phyloP scores from a whole-genome alignment of 2,113 vertebrate genomes.

The Oryzias curvinotus region DNA sequence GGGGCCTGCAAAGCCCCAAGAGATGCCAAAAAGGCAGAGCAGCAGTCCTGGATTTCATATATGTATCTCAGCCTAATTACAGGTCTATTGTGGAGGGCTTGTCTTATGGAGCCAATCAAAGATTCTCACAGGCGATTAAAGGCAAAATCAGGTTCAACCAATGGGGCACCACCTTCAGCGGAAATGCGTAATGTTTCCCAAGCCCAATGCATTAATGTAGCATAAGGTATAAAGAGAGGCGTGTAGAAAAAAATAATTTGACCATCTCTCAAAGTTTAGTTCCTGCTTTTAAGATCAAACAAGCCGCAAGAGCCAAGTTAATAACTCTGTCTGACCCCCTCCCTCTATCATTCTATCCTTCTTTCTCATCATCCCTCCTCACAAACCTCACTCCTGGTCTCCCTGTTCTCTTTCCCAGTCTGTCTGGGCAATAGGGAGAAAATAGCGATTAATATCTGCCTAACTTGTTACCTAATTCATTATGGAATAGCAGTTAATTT shows the following conservation, averaged over 20 bases:
- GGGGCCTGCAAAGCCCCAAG: conserved; percentile 34
- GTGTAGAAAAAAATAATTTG: conserved; percentile 56
- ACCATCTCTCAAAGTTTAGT: conserved; percentile 76
- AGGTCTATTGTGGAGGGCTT: conserved; percentile 30
- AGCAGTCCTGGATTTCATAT: conserved; percentile 48
- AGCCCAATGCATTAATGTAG: no score
- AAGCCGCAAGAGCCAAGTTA: conserved; percentile 85
- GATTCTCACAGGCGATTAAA: not conserved
- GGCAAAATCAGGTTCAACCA: not conserved
- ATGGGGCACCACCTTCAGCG: not conserved
- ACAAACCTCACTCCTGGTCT: conserved; percentile 35
- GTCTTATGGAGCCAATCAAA: conserved; percentile 43
- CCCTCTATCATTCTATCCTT: not conserved
- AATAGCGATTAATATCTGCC: conserved; percentile 99
- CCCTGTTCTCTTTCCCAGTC: conserved; percentile 79
- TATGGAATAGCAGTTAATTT: conserved; percentile 99
- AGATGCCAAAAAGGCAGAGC: conserved; percentile 44
- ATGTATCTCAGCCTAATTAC: conserved; percentile 46
- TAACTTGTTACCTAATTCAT: conserved; percentile 99
- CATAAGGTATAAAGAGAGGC: no score
- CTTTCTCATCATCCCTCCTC: conserved; percentile 25
- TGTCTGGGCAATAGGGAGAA: conserved; percentile 88
- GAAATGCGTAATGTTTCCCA: no score
- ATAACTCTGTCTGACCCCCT: conserved; percentile 81
- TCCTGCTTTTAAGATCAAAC: conserved; percentile 80